Base-by-base conservation (phyloP, 2,113 vertebrate species). In the Rattus norvegicus region DNA sequence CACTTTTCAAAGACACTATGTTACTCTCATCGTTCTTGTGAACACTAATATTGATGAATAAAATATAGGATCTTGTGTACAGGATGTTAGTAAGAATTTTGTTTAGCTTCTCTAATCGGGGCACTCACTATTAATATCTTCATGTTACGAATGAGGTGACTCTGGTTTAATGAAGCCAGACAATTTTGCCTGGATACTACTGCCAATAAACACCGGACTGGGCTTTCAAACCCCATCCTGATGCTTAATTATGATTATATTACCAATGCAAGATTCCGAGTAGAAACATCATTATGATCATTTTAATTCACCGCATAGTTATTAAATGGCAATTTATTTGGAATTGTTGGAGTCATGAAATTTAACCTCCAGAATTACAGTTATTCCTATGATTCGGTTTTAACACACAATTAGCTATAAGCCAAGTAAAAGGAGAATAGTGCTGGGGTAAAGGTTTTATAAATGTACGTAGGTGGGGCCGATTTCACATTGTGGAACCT, bases 101-200 rank as follows among this genome's bases (percentile, higher is more conserved):
- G 56, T 93, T 96, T 96, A 80, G 9, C 17, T 56, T 94, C 52
- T 26, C 43, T 84, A 83, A 43, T 83, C 59, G 56, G 70, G 47
- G 59, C 17, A 89, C 81, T 95, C 92, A 86, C 76, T 89, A 73
- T 97, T 91, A 92, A 95, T 91, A 93, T 90, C 47, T 69, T 95
- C 94, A 92, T 86, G 90, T 95, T 84, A 90, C 85, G 88, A 97
- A 83, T 83, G 93, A 97, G n/a, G 59, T 77, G 96, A 91, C 88
- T 93, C 79, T 95, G 91, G 76, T 75, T 95, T 95, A 86, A 95
- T 92, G 97, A 97, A 91, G 67, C 77, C 93, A 85, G 89, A 39
- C 81, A 77, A 73, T 88, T 96, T 96, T 83, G 80, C 85, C 54
- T 88, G 86, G 85, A 86, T 63, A 89, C 43, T 22, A 54, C 52